Percentiles rank a stretch among this genome's conserved stretches.
Evolutionary conservation across 2,113 vertebrate genomes (phyloP).

Genomic region (Hippocampus barbouri): DNA sequence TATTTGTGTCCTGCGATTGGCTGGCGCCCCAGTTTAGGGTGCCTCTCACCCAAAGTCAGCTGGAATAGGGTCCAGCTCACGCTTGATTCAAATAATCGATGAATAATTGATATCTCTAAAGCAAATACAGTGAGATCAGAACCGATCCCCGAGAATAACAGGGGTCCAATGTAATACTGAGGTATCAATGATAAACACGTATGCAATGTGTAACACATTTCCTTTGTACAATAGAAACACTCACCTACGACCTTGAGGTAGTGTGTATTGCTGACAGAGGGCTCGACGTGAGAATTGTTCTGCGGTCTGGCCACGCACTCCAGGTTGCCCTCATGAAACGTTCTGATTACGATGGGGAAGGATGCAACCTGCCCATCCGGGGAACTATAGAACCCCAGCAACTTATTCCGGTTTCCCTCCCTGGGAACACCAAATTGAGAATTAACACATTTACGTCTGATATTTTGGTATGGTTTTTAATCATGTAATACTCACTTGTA

Average conservation of each 20-base stretch:
- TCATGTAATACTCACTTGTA: slow-evolving; percentile 36
- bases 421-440: slow-evolving; percentile 18
- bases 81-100: too few species aligned
- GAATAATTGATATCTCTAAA: too few species aligned
- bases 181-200: too few species aligned
- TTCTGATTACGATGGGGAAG: not conserved
- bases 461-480: not conserved
- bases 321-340: slow-evolving; percentile 35
- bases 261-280: slow-evolving; percentile 33
- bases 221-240: slow-evolving; percentile 17
- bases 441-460: not conserved
- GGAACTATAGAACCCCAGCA: slow-evolving; percentile 1
- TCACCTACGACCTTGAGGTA: slow-evolving; percentile 64
- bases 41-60: too few species aligned
- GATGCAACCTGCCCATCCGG: accelerated
- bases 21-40: too few species aligned
- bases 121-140: too few species aligned
- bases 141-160: too few species aligned
- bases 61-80: too few species aligned
- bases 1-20: too few species aligned
- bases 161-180: too few species aligned
- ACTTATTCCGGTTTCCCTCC: not conserved
- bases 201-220: not conserved
- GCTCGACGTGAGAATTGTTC: slow-evolving; percentile 43
- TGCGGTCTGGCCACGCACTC: slow-evolving; percentile 57